Evolutionary conservation across 2,113 vertebrate genomes (phyloP), one percentile per base, ranked within the genome.

Genomic region (Ageneiosus marmoratus): DNA sequence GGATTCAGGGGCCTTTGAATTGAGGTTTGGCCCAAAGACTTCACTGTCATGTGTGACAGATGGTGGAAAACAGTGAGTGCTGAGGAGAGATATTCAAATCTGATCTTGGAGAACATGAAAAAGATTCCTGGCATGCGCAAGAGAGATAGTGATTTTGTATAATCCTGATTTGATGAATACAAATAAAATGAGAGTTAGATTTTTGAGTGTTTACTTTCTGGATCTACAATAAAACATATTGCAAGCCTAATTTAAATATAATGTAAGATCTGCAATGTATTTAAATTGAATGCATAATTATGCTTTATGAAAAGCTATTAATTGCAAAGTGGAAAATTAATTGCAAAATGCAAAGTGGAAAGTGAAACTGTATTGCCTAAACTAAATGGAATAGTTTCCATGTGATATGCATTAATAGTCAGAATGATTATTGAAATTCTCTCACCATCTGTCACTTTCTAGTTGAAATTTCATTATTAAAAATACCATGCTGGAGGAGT

Each of bases 1-100:
- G 90, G 87, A 94, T 92, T 93, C 89, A 84, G 88, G 91, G 91
- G 91, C 92, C 91, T 92, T 90, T 95, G 93, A 93, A 93, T 90
- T 88, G 88, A 90, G 91, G 92, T 92, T 93, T 94, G 94, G 93
- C 92, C 91, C 90, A 85, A 85, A 90, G 92, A 91, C 88, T 87
- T 82, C 91, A 90, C 90, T 90, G 90, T 90, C 90, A 90, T 93
- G 88, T 84, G 91, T 91, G 87, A 94, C 93, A 95, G 94, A 95
- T 95, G 93, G 94, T 92, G 91, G 92, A 92, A 92, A 92, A 91
- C 90, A 91, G 89, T 88, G 88, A 90, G 87, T 76, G 89, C 89
- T 81, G 84, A 82, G 86, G 79, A 84, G 82, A 87, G 86, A 87
- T 82, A 88, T 88, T 87, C 85, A 83, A 86, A 86, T 85, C 85